Evolutionary conservation across 2,113 vertebrate species (phyloP), one percentile per base, ranked within the genome.

Genomic region (Corythoichthys intestinalis): DNA sequence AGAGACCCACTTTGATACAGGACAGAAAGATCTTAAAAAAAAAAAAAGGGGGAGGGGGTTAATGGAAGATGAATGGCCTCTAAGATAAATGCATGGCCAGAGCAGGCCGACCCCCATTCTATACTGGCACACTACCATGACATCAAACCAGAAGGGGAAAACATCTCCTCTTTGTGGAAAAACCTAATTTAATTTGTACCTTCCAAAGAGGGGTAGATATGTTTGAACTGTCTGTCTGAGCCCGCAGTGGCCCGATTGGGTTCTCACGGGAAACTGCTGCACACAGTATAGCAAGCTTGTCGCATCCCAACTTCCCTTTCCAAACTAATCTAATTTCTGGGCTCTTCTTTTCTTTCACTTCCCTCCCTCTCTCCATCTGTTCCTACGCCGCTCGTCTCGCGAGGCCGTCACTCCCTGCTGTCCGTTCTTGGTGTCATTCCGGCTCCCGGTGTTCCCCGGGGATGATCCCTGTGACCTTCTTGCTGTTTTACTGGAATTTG

Each of bases 151-250:
- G 96, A 97, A 95, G 94, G 94, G 93, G 93, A 95, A 98, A 97
- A 94, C 95, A 97, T 98, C 95, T 94, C 94, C 92, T 94, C 93
- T 97, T 98, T 97, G 95, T 96, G 91, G 91, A 89, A 83, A 90
- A 91, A 91, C 89, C 92, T 98, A 96, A 98, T 98, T 98, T 95
- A 97, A 98, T 98, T 98, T 98, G 96, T 97, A 96, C 93, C 94
- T 96, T 97, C 94, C 93, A 96, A 94, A 92, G 91, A 96, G 94
- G 94, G 94, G 94, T 96, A 96, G 96, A 97, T 97, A 95, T 95
- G 94, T 97, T 96, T 96, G 94, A 90, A 95, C 96, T 95, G 92
- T 94, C 94, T 94, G 87, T 90, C 92, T 92, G 91, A 93, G 93
- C 90, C 91, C 78, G 79, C 87, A 85, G 79, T 92, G 90, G 92